Base-by-base conservation (phyloP, 2,797 vertebrate species). In the Enteromius thamalakanensis region DNA sequence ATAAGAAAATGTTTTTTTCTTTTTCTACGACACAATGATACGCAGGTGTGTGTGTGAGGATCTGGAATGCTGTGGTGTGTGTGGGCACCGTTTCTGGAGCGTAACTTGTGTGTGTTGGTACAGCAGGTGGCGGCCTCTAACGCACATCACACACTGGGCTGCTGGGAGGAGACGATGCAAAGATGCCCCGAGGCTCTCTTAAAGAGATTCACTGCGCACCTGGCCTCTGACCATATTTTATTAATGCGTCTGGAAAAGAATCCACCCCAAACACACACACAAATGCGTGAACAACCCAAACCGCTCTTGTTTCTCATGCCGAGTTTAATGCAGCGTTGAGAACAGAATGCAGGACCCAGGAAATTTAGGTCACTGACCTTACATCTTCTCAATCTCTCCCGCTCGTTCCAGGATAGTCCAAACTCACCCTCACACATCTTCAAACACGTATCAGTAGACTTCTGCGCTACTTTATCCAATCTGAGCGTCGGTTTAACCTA, bases 141-240 rank as follows among this genome's bases (percentile, higher is more conserved):
- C 83, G 62, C 83, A 83, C 75, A 82, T 74, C 78, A 82, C 77
- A 85, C 84, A 84, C 76, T 53, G 72, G 37, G 64, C 26, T 72
- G 79, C 71, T 58, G 83, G 84, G 84, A 81, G 85, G 64, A 88
- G 85, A 83, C 75, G 70, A 74, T 80, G 86, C 76, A 83, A 85
- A 86, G 84, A 85, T 86, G 85, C 87, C 89, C 86, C 75, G 64
- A 86, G 88, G 87, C 87, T 86, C 86, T 89, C 84, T 85, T 88
- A 88, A 88, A 86, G 83, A 85, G 88, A 88, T 86, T 89, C 84
- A 86, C 69, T 76, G 84, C 86, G 87, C 87, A 89, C 90, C 86
- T 89, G 88, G 89, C 86, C 84, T 80, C 76, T 64, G 32, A 88
- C 71, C 83, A 86, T 90, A 87, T 91, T 91, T 89, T 89, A 89